These are phyloP conservation scores for Morpho helenor DNA, from an alignment of 2,888 invertebrate genomes.

Conservation along the genomic window DNA sequence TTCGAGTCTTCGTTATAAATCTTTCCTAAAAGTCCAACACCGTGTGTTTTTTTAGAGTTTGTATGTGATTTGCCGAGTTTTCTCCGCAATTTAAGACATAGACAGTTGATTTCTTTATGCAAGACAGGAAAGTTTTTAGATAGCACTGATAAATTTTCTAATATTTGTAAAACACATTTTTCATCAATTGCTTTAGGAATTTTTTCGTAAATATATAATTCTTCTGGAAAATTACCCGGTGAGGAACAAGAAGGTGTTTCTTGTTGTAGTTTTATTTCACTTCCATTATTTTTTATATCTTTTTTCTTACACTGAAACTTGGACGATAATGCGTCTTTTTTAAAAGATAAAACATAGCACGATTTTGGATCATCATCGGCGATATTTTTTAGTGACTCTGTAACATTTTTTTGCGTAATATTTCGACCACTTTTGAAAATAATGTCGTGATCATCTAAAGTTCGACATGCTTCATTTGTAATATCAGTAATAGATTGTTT, in stretches of 20 bases:
- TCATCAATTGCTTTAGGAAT: conserved; percentile 52
- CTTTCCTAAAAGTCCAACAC: conserved; percentile 51
- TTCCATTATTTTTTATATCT: conserved; percentile 30
- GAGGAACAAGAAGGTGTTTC: conserved; percentile 14
- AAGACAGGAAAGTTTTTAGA: conserved; percentile 40
- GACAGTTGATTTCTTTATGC: conserved; percentile 52
- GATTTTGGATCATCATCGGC: conserved; percentile 39
- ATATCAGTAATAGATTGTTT: neutral
- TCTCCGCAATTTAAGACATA: conserved; percentile 49
- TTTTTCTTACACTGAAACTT: conserved; percentile 22
- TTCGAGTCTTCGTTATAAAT: conserved; percentile 47
- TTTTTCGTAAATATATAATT: conserved; percentile 40
- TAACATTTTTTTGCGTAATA: neutral
- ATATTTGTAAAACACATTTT: conserved; percentile 52
- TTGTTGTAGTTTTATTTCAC: conserved; percentile 19
- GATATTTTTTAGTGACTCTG: conserved; percentile 24
- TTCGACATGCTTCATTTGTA: conserved; percentile 13
- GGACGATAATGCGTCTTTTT: conserved; percentile 31
- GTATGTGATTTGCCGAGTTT: conserved; percentile 45
- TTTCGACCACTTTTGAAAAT: neutral
- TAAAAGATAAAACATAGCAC: conserved; percentile 47
- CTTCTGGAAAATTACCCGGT: conserved; percentile 25
- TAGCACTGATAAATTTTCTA: conserved; percentile 53
- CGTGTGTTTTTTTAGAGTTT: conserved; percentile 36
- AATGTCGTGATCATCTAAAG: conserved; percentile 2